These are phyloP conservation scores for Drosophila histrio DNA, from an alignment of 2,888 invertebrate species.

Conservation along the genomic window DNA sequence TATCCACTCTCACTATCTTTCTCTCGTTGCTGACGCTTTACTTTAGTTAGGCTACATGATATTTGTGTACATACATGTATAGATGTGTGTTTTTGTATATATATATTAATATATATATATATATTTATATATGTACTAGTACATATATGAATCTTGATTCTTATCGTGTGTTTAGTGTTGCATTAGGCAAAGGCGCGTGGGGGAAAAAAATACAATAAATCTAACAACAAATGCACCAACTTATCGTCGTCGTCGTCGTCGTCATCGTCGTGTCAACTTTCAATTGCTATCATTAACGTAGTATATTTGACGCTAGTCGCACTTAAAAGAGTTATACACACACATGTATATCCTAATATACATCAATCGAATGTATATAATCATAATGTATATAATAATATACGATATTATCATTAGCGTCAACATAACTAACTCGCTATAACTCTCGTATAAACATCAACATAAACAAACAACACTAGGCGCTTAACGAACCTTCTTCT, in stretches of 20 bases:
- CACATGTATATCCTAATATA: constrained; percentile 15
- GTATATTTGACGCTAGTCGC: constrained; percentile 47
- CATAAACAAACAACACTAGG: constrained; percentile 76
- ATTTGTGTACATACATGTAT: constrained; percentile 36
- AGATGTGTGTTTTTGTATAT: constrained; percentile 18
- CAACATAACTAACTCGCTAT: constrained; percentile 76
- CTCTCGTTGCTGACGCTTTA: constrained; percentile 35
- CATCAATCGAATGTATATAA: constrained; percentile 17
- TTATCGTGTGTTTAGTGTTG: constrained; percentile 50
- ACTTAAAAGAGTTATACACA: constrained; percentile 32
- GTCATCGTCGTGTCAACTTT: constrained; percentile 37
- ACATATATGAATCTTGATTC: constrained; percentile 29
- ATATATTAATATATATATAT: constrained; percentile 29
- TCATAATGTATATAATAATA: constrained; percentile 41
- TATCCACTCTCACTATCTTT: background rate
- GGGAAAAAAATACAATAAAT: constrained; percentile 74
- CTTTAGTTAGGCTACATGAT: constrained; percentile 49
- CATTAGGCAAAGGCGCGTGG: constrained; percentile 61
- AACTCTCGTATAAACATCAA: constrained; percentile 76
- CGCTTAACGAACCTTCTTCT: constrained; percentile 64
- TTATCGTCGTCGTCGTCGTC: constrained; percentile 52
- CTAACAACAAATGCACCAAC: constrained; percentile 78
- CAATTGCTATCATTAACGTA: constrained; percentile 48
- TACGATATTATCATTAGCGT: constrained; percentile 62
- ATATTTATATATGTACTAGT: constrained; percentile 17